Base-by-base conservation (phyloP, 2,113 vertebrate species). In the Ctenodactylus gundi region DNA sequence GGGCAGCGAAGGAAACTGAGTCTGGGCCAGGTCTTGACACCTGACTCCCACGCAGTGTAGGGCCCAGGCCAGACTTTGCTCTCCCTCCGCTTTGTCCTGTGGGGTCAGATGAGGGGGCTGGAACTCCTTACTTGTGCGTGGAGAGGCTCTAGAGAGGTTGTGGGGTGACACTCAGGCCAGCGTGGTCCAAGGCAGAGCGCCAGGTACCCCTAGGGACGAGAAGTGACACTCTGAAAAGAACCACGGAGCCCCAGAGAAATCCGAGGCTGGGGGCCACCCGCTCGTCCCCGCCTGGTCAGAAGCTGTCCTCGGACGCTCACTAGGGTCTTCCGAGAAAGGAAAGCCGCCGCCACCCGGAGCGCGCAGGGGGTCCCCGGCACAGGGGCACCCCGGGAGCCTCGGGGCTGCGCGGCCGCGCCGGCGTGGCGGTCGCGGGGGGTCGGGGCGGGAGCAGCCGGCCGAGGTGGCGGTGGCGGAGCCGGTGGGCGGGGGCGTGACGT, bases 401-500 rank as follows among this genome's bases (percentile, higher is more conserved):
- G 27, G 25, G 34, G 34, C 82, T 4, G 67, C 72, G 58, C 27
- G 55, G 55, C n/a, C 39, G 0, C 1, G 60, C 53, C 58, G 3
- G 93, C 80, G 53, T 12, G 68, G 84, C 31, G 78, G 78, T 88
- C 44, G 46, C 67, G 46, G 91, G 88, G 96, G 92, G 46, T 84
- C 65, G 10, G 51, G 51, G 87, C 60, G 76, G 95, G 91, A 53
- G n/a, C 62, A 20, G 92, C 68, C 70, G 57, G 88, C 65, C 75
- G 93, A 92, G 91, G 82, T 46, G 70, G 64, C 44, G 58, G 92
- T 7, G 36, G 60, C 65, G 85, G 80, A 77, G 95, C 83, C 6
- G 94, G 95, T 92, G 94, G 94, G 95, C 93, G 94, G 93, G 95
- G 88, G 95, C 67, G 96, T 98, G 98, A 98, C 98, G 98, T 98